Evolutionary conservation across 1,140 invertebrate genomes (phyloP).

Genomic region (Polyergus mexicanus): DNA sequence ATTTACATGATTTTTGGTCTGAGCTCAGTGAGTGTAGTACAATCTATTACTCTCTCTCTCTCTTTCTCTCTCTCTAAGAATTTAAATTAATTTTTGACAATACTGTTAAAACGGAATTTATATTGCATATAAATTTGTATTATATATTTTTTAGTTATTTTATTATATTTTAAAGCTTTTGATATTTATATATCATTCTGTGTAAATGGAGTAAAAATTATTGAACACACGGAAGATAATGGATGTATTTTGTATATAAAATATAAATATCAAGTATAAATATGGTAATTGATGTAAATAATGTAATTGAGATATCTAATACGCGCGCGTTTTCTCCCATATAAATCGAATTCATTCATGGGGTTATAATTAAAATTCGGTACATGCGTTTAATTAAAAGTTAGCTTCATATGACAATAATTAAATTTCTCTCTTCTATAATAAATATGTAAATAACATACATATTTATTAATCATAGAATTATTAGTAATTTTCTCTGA

Average conservation of each 20-base stretch:
- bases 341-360: not conserved
- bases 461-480: conserved; percentile 17
- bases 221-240: not conserved
- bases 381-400: not conserved
- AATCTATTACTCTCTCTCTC: not conserved
- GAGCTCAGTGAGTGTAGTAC: not conserved
- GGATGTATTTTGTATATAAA: not conserved
- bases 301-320: not conserved
- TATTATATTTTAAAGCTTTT: not conserved
- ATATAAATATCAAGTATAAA: not conserved
- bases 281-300: not conserved
- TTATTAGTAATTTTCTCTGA: not conserved
- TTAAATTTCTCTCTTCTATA: not conserved
- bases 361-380: not conserved
- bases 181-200: not conserved
- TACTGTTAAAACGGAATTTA: not conserved
- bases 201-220: conserved; percentile 2
- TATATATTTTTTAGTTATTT: not conserved
- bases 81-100: not conserved
- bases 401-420: not conserved
- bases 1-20: not conserved
- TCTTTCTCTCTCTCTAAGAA: not conserved
- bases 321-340: not conserved
- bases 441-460: conserved; percentile 17
- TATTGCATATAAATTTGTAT: not conserved